Evolutionary conservation across 2,113 vertebrate genomes (phyloP).

Genomic region (Cranoglanis bouderius): DNA sequence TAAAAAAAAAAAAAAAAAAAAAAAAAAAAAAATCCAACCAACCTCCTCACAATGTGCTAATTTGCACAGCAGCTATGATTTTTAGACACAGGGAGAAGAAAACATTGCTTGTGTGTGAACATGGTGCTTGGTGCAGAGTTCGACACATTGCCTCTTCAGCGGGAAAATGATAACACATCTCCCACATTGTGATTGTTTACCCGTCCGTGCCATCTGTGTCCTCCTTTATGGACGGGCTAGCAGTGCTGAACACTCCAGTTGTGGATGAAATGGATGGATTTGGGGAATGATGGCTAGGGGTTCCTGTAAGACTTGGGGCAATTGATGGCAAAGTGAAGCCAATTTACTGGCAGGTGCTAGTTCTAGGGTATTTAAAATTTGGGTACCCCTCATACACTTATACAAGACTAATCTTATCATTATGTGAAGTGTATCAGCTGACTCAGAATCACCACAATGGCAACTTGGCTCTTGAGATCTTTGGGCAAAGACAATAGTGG

Average conservation of each 20-base stretch:
- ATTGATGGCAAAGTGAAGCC: background rate
- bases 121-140: conserved; percentile 41
- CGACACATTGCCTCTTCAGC: conserved; percentile 55
- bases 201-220: conserved; percentile 52
- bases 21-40: background rate
- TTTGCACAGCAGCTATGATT: background rate
- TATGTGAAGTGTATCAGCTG: conserved; percentile 48
- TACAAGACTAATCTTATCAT: conserved; percentile 36
- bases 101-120: conserved; percentile 47
- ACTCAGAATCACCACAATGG: conserved; percentile 66
- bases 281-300: background rate
- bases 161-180: conserved; percentile 49
- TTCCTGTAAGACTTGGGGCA: background rate
- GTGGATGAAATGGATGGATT: background rate
- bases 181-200: conserved; percentile 44
- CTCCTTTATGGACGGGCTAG: background rate
- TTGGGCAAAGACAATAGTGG: conserved; percentile 57
- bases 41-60: background rate
- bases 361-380: conserved; percentile 35
- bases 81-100: conserved; percentile 6
- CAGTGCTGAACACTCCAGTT: background rate
- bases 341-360: conserved; percentile 50
- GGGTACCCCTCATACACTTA: conserved; percentile 28
- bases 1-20: background rate
- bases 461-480: conserved; percentile 60